Percentiles rank a stretch among this genome's conserved stretches.
Conservation (phyloP, 1,140 invertebrate species). For the Tetragonula clypearis region DNA sequence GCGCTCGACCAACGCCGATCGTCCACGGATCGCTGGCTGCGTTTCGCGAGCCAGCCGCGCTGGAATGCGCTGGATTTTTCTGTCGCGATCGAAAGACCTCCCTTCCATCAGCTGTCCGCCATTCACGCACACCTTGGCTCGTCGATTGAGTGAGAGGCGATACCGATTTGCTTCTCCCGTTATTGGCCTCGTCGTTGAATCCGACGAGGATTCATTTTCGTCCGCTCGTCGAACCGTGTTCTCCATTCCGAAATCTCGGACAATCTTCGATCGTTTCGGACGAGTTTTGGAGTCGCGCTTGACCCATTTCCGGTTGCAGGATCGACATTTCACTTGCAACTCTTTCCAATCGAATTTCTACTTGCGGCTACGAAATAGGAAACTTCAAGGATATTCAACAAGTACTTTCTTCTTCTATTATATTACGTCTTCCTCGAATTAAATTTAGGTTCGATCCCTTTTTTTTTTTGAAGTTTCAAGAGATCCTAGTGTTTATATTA, state of each 20-base stretch:
- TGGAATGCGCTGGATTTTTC: conserved; percentile 65
- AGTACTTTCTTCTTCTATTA: too few relatives aligned
- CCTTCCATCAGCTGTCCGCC: conserved; percentile 54
- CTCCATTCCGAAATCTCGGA: neutral
- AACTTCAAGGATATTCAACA: too few relatives aligned
- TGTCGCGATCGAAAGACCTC: conserved; percentile 45
- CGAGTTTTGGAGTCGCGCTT: neutral
- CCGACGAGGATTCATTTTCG: conserved; percentile 16
- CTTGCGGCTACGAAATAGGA: too few relatives aligned
- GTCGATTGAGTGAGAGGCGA: conserved; percentile 77
- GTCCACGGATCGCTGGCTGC: conserved; percentile 65
- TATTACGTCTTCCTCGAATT: too few relatives aligned
- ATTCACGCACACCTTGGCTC: conserved; percentile 40
- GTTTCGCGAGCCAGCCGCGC: conserved; percentile 57
- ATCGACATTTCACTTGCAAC: too few relatives aligned
- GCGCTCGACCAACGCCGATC: conserved; percentile 64
- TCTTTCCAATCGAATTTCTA: too few relatives aligned
- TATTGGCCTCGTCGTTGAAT: conserved; percentile 61
- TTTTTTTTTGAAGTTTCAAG: too few relatives aligned
- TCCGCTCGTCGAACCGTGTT: conserved; percentile 7
- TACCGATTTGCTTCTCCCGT: conserved; percentile 79
- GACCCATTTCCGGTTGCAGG: too few relatives aligned
- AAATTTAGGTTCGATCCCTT: too few relatives aligned
- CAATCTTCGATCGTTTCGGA: neutral
- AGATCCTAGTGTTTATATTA: too few relatives aligned